Evolutionary conservation across 2,888 invertebrate species (phyloP), one percentile per base, ranked within the genome.

Genomic region (Rhamphomyia laevipes): DNA sequence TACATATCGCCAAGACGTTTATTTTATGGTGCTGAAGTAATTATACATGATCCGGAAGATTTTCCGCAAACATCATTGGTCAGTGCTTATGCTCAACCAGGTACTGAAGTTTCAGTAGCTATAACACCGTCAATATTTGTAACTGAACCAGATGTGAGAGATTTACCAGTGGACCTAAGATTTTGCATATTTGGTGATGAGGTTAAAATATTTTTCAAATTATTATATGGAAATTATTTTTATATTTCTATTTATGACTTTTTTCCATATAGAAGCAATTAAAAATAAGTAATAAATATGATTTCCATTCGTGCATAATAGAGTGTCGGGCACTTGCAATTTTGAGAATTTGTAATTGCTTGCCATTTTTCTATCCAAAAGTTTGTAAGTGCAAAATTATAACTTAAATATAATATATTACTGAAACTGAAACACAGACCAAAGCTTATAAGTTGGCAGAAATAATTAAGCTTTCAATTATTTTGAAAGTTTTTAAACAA

Each of bases 301-400:
- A 64, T 45, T 67, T 64, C 46, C 64, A 68, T 47, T 61, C 66
- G 1, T 71, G 71, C 53, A 58, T 71, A 12, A 65, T 67, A 0
- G 63, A 70, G 51, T 71, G 71, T 48, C 56, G 64, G 35, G 64
- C 66, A 38, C 55, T 59, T 31, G 55, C 59, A 17, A 59, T 64
- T 7, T 45, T 55, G 3, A 50, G 49, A 13, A 50, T 57, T 5
- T 72, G 72, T 54, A 57, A 59, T 15, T 72, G 72, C 47, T 48
- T 68, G 15, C 71, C 71, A 13, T 72, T 68, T 58, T 71, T 64
- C 47, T 70, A 64, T 52, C 68, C 68, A 2, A 55, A 57, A 15
- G 50, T 53, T 10, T 49, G 67, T 66, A 51, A 62, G 59, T 41
- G 12, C 40, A 10, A 37, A 35, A 35, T 35, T 35, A n/a, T n/a